phyloP scores from a whole-genome alignment of 2,113 vertebrate genomes.

The Pseudorectes ferrugineus region DNA sequence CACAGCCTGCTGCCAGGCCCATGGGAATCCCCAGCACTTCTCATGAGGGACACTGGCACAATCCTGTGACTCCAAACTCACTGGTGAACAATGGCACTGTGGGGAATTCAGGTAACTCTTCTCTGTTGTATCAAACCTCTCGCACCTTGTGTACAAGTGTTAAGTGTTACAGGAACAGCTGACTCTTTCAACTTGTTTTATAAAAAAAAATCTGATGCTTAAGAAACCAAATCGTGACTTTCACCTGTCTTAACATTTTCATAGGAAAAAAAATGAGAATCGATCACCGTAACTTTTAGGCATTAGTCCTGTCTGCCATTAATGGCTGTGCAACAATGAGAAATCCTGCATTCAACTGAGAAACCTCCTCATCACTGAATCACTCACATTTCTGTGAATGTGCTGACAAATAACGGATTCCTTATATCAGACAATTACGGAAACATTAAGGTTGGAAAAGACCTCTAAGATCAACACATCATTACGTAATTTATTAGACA shows the following conservation, averaged over 20 bases:
- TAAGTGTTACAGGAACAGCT: constrained; percentile 52
- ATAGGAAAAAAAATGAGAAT: not conserved
- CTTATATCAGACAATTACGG: not conserved
- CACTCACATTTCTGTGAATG: not conserved
- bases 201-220: not conserved
- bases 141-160: constrained; percentile 6
- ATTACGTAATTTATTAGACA: not conserved
- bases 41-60: constrained; percentile 93
- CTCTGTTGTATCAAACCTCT: constrained; percentile 56
- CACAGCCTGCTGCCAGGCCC: constrained; percentile 89
- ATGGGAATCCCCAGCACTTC: constrained; percentile 79
- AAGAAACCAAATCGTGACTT: not conserved
- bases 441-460: not conserved
- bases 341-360: constrained; percentile 60
- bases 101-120: constrained; percentile 88
- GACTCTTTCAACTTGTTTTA: not conserved
- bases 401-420: not conserved
- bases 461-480: not conserved
- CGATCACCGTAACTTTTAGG: not conserved
- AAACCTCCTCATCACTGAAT: not conserved
- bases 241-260: not conserved
- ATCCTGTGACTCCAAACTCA: constrained; percentile 84
- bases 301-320: not conserved
- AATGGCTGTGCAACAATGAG: not conserved
- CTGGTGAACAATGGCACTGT: constrained; percentile 92